Evolutionary conservation across 1,140 invertebrate genomes (phyloP).

Genomic region (Helicoverpa zea): DNA sequence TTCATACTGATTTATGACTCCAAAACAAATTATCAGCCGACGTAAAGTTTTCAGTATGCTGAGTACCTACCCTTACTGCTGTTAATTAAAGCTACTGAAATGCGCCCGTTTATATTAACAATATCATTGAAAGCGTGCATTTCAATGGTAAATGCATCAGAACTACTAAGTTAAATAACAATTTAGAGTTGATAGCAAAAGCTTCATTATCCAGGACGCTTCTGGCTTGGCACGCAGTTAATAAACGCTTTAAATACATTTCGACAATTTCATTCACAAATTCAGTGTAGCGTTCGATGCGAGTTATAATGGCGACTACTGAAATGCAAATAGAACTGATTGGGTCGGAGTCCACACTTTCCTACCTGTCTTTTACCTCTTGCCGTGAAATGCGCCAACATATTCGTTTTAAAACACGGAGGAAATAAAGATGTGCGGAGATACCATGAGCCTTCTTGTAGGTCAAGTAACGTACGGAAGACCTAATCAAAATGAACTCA

Average conservation of each 20-base stretch:
- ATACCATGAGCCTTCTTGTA: too few species aligned
- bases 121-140: constrained; percentile 59
- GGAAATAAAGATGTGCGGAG: too few species aligned
- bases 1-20: too few species aligned
- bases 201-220: constrained; percentile 63
- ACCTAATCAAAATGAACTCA: too few species aligned
- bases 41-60: too few species aligned
- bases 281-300: constrained; percentile 62
- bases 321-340: constrained; percentile 79
- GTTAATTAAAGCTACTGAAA: constrained; percentile 27
- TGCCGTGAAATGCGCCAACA: constrained; percentile 59
- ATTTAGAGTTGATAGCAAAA: constrained; percentile 64
- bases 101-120: constrained; percentile 31
- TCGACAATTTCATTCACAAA: constrained; percentile 66
- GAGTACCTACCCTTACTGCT: not conserved
- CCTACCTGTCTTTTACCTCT: constrained; percentile 63
- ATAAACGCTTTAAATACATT: constrained; percentile 64
- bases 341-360: constrained; percentile 63
- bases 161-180: constrained; percentile 64
- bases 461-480: too few species aligned
- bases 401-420: constrained; percentile 26
- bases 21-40: too few species aligned
- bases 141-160: constrained; percentile 57
- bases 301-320: constrained; percentile 71
- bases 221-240: constrained; percentile 59